phyloP scores from a whole-genome alignment of 2,888 invertebrate genomes.

The Gerosis bhagava region DNA sequence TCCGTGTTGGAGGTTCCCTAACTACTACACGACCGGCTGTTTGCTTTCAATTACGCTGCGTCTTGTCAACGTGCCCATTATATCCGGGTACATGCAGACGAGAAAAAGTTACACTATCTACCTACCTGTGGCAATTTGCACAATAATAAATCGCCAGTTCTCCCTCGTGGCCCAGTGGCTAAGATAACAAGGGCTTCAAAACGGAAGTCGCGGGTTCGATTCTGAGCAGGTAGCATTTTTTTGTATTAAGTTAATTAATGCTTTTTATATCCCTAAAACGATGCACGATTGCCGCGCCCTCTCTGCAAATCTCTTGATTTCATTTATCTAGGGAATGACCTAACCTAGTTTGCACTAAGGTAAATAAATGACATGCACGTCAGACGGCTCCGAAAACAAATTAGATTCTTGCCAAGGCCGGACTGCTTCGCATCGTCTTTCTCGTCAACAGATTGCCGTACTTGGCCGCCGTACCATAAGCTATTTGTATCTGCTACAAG shows the following conservation, averaged over 20 bases:
- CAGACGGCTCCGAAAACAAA: conserved; percentile 15
- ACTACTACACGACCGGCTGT: conserved; percentile 29
- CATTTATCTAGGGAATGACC: too few species aligned
- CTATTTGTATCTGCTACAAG: conserved; percentile 19
- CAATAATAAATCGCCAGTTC: too few species aligned
- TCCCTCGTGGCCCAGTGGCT: too few species aligned
- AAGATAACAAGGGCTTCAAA: too few species aligned
- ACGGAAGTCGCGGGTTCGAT: too few species aligned
- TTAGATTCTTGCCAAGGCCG: conserved; percentile 15
- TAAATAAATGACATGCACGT: conserved; percentile 18
- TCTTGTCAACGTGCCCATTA: conserved; percentile 29
- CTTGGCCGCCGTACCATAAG: conserved; percentile 15
- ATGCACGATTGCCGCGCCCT: too few species aligned
- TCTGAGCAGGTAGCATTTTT: too few species aligned
- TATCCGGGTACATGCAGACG: conserved; percentile 6
- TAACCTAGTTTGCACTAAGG: conserved; percentile 14
- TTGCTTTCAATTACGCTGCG: conserved; percentile 43
- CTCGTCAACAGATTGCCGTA: conserved; percentile 19
- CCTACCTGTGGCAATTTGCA: too few species aligned
- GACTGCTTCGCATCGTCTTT: conserved; percentile 22
- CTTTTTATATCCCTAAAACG: too few species aligned
- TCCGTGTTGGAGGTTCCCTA: conserved; percentile 1
- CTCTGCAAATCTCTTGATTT: too few species aligned
- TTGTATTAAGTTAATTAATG: too few species aligned
- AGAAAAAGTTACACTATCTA: too few species aligned